A percentile compares a stretch with the other conserved stretches of the same genome.
phyloP scores from a whole-genome alignment of 2,797 vertebrate genomes.

The Malacoraja senta region DNA sequence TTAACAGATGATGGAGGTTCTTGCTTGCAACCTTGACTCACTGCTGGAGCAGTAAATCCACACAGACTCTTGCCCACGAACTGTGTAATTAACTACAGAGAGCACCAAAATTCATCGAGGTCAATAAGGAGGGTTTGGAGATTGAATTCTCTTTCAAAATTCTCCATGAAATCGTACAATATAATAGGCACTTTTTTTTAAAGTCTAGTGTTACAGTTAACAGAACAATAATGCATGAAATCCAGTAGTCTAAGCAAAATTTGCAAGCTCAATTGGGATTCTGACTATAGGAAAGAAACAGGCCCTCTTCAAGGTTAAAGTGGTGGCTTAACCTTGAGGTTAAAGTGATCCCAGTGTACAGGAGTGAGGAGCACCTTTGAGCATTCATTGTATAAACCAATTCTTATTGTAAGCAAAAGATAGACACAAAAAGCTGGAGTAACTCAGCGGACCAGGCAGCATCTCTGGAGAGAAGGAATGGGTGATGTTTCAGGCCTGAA shows the following conservation, averaged over 20 bases:
- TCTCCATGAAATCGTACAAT: not conserved
- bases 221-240: not conserved
- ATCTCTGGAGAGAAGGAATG: no score
- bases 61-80: not conserved
- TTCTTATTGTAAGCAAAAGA: no score
- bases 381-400: no score
- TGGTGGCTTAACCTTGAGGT: not conserved
- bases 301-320: not conserved
- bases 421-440: no score
- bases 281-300: not conserved
- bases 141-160: not conserved
- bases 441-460: no score
- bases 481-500: no score
- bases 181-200: not conserved
- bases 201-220: not conserved
- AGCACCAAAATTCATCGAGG: not conserved
- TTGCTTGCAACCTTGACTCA: not conserved
- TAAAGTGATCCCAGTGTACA: no score
- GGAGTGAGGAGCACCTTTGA: no score
- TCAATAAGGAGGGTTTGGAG: not conserved
- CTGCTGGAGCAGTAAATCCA: not conserved
- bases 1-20: not conserved
- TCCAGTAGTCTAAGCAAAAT: not conserved
- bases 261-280: not conserved
- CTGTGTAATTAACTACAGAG: not conserved